A percentile compares a stretch with the other conserved stretches of the same genome.
Conservation (phyloP, 2,797 vertebrate genomes). For the Gallinago nigripennis region DNA sequence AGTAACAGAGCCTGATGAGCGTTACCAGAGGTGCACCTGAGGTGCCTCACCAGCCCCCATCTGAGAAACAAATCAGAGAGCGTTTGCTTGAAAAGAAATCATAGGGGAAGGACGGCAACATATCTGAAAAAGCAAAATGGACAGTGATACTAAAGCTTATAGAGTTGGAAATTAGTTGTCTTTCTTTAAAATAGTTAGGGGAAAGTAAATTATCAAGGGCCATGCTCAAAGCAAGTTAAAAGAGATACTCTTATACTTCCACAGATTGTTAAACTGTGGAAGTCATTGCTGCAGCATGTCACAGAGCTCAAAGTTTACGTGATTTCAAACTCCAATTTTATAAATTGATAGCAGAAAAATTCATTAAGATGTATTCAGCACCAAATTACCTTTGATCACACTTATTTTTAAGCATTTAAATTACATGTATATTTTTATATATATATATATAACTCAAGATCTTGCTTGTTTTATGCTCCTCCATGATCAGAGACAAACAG, state of each 20-base stretch:
- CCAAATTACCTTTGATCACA: neutral
- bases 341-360: neutral
- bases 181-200: neutral
- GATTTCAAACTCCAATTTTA: neutral
- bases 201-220: neutral
- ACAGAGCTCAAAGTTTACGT: neutral
- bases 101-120: neutral
- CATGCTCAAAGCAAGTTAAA: neutral
- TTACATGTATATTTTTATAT: accelerated
- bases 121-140: neutral
- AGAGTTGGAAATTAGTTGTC: neutral
- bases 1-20: neutral
- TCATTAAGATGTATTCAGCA: neutral
- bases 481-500: neutral
- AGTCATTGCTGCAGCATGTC: neutral
- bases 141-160: neutral
- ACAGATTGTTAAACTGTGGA: neutral
- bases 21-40: neutral
- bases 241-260: neutral
- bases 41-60: neutral
- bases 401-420: neutral
- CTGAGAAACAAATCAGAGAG: neutral
- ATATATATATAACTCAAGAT: neutral
- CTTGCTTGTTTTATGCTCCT: neutral
- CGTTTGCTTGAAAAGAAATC: neutral